Evolutionary conservation across 2,113 vertebrate genomes (phyloP).

Genomic region (Microcebus ravelobensis): DNA sequence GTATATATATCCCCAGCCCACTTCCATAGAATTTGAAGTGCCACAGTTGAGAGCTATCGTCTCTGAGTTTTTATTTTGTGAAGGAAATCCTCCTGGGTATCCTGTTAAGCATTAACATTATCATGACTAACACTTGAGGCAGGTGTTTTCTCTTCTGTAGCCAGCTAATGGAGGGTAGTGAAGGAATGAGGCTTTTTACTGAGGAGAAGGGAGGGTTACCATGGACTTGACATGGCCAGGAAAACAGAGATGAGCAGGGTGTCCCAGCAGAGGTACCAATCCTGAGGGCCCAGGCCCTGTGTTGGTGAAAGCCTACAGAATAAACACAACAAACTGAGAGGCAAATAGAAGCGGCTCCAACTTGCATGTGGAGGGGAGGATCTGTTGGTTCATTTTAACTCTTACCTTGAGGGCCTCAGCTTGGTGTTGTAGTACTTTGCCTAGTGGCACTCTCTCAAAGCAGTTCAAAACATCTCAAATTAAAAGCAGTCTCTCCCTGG

Average conservation of each 20-base stretch:
- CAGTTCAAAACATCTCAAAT: constrained; percentile 45
- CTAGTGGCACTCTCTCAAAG: not conserved
- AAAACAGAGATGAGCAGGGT: not conserved
- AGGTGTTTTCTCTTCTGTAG: not conserved
- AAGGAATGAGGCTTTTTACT: not conserved
- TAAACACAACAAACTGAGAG: not conserved
- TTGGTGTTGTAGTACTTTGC: constrained; percentile 12
- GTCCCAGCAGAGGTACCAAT: not conserved
- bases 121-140: not conserved
- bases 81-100: not conserved
- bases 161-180: not conserved
- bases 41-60: not conserved
- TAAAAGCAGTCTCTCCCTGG: constrained; percentile 19
- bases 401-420: constrained; percentile 14
- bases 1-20: not conserved
- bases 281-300: not conserved
- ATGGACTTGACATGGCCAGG: not conserved
- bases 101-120: not conserved
- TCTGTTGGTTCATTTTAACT: not conserved
- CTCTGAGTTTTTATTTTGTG: constrained; percentile 4
- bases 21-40: not conserved
- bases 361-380: not conserved
- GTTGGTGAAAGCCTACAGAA: constrained; percentile 27
- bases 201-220: not conserved
- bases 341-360: not conserved